Percentiles rank a stretch among this genome's conserved stretches.
Conservation (phyloP, 2,888 invertebrate genomes). For the Athalia circularis region DNA sequence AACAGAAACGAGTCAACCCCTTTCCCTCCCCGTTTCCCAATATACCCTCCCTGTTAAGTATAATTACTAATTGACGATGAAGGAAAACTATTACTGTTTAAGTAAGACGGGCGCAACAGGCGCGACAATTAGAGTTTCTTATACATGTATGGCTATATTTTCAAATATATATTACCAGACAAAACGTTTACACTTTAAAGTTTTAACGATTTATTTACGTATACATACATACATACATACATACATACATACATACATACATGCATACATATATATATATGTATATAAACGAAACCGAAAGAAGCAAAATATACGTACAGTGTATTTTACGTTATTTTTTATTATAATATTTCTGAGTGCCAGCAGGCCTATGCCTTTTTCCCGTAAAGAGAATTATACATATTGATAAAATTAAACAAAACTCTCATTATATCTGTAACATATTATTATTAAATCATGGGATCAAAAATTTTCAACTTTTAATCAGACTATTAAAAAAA, state of each 20-base stretch:
- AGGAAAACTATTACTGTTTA: conserved; percentile 41
- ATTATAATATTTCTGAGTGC: too few species aligned
- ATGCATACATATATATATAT: background rate
- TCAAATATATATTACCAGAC: background rate
- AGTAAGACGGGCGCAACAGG: conserved; percentile 61
- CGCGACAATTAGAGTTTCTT: conserved; percentile 62
- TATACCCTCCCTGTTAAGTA: background rate
- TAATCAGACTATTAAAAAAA: too few species aligned
- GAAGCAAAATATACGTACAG: too few species aligned
- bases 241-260: conserved; percentile 3
- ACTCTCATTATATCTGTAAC: too few species aligned
- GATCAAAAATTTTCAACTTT: too few species aligned
- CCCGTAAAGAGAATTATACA: too few species aligned
- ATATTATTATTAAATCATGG: too few species aligned
- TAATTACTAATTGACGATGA: conserved; percentile 27
- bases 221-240: background rate
- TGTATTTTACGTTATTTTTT: too few species aligned
- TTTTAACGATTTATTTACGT: conserved; percentile 11
- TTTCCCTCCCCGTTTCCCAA: background rate
- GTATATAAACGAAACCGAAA: background rate
- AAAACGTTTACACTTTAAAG: conserved; percentile 23
- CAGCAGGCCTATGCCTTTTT: too few species aligned
- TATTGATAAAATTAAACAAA: too few species aligned
- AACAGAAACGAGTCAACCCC: too few species aligned
- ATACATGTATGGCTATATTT: conserved; percentile 14